Evolutionary conservation across 2,797 vertebrate genomes (phyloP), one percentile per base, ranked within the genome.

Genomic region (Pempheris klunzingeri): DNA sequence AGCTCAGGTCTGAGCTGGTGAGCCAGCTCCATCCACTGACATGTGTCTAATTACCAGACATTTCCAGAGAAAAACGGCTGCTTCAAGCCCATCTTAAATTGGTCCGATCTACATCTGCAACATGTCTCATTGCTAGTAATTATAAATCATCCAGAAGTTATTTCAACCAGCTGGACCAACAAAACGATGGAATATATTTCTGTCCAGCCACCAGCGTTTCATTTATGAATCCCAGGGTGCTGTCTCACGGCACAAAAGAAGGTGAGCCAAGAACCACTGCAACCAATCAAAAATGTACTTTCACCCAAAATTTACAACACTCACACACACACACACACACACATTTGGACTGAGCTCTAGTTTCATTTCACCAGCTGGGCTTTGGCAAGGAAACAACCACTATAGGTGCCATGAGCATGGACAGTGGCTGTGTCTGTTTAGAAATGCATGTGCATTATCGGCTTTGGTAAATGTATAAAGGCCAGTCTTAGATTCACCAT

Each of bases 121-220:
- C 69, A 52, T 87, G 81, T 89, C 78, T 81, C 73, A 59, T 66
- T 80, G 76, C 74, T 79, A 77, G 80, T 92, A 89, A 93, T 93
- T 92, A 91, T 92, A 91, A 93, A 91, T 92, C 83, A 82, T 87
- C 77, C 66, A 76, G 57, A 82, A 82, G 83, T 91, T 90, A 93
- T 94, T 94, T 91, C 86, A 89, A 91, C 81, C 93, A 94, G 91
- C 92, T 95, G 94, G 84, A 93, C 84, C 88, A 94, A 92, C 92
- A 94, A 90, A 80, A 80, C 86, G 64, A 88, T 82, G 86, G 88
- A 89, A 83, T 82, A 72, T 61, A 77, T 92, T 94, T 92, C 91
- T 90, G 91, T 90, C 87, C 39, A 66, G 81, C 84, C 88, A 92
- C 76, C 92, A 90, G 78, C 60, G 22, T 90, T 92, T 93, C 87